Percentiles rank a stretch among this genome's conserved stretches.
Evolutionary conservation across 2,888 invertebrate genomes (phyloP).

Genomic region (Sinopyrophorus schimmeli): DNA sequence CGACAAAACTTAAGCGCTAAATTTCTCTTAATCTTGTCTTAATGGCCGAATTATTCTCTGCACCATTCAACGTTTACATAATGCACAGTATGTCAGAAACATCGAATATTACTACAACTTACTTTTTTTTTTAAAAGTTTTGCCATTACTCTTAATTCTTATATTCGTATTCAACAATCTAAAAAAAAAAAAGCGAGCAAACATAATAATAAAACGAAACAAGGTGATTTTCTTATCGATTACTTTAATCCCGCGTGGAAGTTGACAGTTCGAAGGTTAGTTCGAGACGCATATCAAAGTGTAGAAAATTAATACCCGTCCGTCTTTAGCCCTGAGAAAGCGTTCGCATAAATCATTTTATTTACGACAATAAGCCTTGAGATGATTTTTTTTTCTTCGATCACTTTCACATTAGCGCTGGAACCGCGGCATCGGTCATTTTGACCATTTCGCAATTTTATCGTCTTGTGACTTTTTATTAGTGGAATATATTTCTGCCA

Average conservation of each 20-base stretch:
- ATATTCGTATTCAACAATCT: neutral
- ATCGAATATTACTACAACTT: conserved; percentile 12
- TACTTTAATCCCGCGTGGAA: conserved; percentile 33
- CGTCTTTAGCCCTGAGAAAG: conserved; percentile 2
- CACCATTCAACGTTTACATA: conserved; percentile 10
- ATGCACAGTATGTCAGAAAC: no score
- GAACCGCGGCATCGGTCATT: no score
- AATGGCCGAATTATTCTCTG: conserved; percentile 20
- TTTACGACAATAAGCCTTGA: no score
- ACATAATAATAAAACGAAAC: conserved; percentile 8
- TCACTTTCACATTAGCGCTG: no score
- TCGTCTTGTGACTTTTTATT: no score
- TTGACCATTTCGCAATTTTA: no score
- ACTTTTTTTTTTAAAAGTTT: neutral
- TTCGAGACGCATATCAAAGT: conserved; percentile 10
- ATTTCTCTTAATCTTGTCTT: conserved; percentile 27
- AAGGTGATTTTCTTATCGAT: conserved; percentile 37
- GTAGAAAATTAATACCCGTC: conserved; percentile 6
- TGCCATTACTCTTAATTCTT: neutral
- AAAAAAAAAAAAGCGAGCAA: neutral
- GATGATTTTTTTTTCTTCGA: no score
- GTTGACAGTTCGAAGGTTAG: conserved; percentile 29
- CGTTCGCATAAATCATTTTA: neutral
- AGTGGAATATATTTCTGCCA: no score
- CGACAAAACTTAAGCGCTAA: conserved; percentile 19